A percentile compares a stretch with the other conserved stretches of the same genome.
Evolutionary conservation across 2,888 invertebrate species (phyloP).

Genomic region (Drosophila phalerata): DNA sequence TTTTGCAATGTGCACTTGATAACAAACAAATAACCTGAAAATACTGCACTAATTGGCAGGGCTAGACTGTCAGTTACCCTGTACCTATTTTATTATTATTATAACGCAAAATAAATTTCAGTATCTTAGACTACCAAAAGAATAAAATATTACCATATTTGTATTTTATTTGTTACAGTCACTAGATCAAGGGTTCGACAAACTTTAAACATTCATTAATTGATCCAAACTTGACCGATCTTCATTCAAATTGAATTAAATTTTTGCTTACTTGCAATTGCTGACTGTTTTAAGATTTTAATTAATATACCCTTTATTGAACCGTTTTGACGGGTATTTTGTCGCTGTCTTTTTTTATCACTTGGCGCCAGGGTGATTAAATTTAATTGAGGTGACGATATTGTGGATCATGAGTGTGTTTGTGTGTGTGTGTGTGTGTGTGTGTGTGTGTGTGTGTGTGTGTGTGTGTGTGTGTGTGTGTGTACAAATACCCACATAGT

Average conservation of each 20-base stretch:
- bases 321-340: slow-evolving; percentile 25
- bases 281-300: not conserved
- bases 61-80: not conserved
- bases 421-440: slow-evolving; percentile 24
- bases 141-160: no score
- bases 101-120: no score
- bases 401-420: slow-evolving; percentile 18
- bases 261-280: not conserved
- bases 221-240: no score
- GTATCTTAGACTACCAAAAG: no score
- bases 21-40: slow-evolving; percentile 21
- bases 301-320: slow-evolving; percentile 3
- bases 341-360: slow-evolving; percentile 43
- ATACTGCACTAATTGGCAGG: not conserved
- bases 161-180: no score
- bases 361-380: slow-evolving; percentile 77
- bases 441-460: slow-evolving; percentile 1
- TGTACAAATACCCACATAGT: not conserved
- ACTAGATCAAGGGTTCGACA: no score
- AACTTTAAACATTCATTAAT: no score
- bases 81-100: no score
- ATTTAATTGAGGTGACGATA: slow-evolving; percentile 63
- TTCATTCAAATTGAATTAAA: no score
- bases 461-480: slow-evolving; percentile 6
- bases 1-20: slow-evolving; percentile 51